phyloP scores from a whole-genome alignment of 2,888 invertebrate species.

The Cephonodes hylas region DNA sequence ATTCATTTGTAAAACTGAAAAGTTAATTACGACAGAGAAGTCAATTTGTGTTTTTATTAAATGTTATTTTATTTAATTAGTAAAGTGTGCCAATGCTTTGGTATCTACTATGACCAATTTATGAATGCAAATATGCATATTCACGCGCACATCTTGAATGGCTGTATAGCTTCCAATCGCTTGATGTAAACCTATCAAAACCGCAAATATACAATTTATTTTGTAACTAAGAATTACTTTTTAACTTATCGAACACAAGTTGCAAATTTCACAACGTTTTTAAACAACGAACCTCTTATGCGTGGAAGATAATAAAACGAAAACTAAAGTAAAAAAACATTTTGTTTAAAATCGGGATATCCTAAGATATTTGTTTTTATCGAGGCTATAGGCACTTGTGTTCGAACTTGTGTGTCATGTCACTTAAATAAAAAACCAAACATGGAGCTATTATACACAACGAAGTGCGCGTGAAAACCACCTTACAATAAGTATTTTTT shows the following conservation, averaged over 20 bases:
- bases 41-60: slow-evolving; percentile 1
- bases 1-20: slow-evolving; percentile 1
- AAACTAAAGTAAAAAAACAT: too few species aligned
- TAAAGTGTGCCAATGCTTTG: slow-evolving; percentile 55
- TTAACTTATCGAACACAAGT: too few species aligned
- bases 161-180: neutral
- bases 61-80: slow-evolving; percentile 29
- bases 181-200: neutral
- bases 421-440: too few species aligned
- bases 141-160: slow-evolving; percentile 5
- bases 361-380: too few species aligned
- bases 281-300: too few species aligned
- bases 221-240: too few species aligned
- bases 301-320: too few species aligned
- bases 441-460: neutral
- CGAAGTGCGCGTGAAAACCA: slow-evolving; percentile 9
- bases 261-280: too few species aligned
- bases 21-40: neutral
- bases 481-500: slow-evolving; percentile 8
- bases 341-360: too few species aligned
- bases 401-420: too few species aligned
- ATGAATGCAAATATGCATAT: slow-evolving; percentile 23
- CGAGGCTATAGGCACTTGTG: too few species aligned
- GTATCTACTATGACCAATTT: slow-evolving; percentile 45
- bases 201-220: too few species aligned